Percentiles rank a stretch among this genome's conserved stretches.
Evolutionary conservation across 2,888 invertebrate species (phyloP).

Genomic region (Eilema sororculum): DNA sequence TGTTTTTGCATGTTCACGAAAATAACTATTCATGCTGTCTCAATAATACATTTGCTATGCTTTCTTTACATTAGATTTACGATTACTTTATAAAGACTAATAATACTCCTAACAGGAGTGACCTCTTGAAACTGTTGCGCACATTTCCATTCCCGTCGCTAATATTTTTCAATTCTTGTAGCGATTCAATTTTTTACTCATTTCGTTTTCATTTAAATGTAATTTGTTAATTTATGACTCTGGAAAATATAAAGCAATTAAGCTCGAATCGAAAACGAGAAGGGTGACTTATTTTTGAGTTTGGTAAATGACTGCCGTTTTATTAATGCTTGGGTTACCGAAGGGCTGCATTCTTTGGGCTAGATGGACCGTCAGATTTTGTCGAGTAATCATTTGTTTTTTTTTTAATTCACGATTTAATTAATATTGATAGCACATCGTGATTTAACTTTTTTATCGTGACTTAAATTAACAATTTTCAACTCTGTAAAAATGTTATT

Average conservation of each 20-base stretch:
- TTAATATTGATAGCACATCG: background rate
- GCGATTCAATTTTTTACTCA: constrained; percentile 41
- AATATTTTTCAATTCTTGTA: constrained; percentile 44
- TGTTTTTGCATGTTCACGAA: background rate
- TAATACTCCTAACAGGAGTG: background rate
- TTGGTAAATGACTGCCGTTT: constrained; percentile 26
- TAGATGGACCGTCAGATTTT: constrained; percentile 8
- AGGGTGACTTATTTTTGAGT: constrained; percentile 29
- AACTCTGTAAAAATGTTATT: constrained; percentile 8
- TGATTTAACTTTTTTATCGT: background rate
- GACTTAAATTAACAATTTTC: constrained; percentile 1
- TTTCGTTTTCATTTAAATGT: constrained; percentile 46
- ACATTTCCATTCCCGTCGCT: constrained; percentile 22
- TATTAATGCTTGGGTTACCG: constrained; percentile 20
- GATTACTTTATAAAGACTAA: constrained; percentile 1
- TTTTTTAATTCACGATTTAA: background rate
- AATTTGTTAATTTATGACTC: constrained; percentile 49
- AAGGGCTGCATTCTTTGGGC: constrained; percentile 14
- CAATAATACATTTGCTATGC: background rate
- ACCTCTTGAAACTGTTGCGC: constrained; percentile 18
- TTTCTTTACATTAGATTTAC: background rate
- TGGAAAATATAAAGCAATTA: constrained; percentile 48
- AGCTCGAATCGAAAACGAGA: constrained; percentile 28
- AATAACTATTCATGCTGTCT: background rate
- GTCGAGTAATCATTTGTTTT: background rate